Evolutionary conservation across 1,140 invertebrate genomes (phyloP).

Genomic region (Rhyzopertha dominica): DNA sequence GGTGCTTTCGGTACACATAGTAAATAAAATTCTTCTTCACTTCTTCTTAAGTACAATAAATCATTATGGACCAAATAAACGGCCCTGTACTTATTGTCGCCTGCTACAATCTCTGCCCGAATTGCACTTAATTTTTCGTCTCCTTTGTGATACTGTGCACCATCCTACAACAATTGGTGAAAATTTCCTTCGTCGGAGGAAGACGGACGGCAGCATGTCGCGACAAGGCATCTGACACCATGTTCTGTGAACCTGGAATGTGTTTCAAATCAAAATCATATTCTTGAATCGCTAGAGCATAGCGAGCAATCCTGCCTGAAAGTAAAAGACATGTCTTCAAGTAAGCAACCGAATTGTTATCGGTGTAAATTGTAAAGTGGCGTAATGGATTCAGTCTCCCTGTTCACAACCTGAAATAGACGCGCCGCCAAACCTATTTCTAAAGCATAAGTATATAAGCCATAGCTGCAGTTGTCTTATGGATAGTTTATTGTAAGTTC

Average conservation of each 20-base stretch:
- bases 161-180: background rate
- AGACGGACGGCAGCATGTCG: slow-evolving; percentile 2
- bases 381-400: background rate
- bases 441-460: background rate
- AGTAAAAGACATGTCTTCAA: slow-evolving; percentile 5
- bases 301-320: background rate
- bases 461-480: background rate
- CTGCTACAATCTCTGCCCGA: no score
- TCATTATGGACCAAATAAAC: slow-evolving; percentile 1
- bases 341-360: slow-evolving; percentile 4
- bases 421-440: background rate
- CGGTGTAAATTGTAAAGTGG: slow-evolving; percentile 3
- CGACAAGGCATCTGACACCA: slow-evolving; percentile 5
- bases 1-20: background rate
- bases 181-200: background rate
- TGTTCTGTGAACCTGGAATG: background rate
- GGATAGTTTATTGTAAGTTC: slow-evolving; percentile 2
- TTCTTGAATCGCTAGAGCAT: slow-evolving; percentile 4
- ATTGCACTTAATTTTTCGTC: no score
- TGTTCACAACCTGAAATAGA: slow-evolving; percentile 4
- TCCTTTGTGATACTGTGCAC: background rate
- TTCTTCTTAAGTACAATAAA: background rate
- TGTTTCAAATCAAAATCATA: slow-evolving; percentile 7
- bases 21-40: slow-evolving; percentile 7
- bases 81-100: no score